Conservation (phyloP, 2,113 vertebrate species). For the Protobothrops flavoviridis region DNA sequence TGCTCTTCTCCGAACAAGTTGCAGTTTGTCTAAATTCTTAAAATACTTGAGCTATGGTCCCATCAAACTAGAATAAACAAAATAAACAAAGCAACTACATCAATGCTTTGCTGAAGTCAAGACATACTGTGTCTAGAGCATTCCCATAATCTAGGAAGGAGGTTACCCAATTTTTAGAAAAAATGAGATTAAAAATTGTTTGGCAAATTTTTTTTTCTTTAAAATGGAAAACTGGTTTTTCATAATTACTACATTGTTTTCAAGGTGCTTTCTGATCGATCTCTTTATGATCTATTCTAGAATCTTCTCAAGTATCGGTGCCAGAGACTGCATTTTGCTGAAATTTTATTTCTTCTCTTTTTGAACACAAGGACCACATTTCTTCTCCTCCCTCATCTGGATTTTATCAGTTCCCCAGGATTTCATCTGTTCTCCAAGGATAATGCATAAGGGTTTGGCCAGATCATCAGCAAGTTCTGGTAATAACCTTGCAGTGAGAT, state of each 20-base stretch:
- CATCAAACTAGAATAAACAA: neutral
- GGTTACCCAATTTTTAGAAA: neutral
- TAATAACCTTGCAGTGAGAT: neutral
- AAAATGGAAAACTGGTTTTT: neutral
- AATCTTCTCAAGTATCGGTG: neutral
- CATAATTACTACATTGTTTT: neutral
- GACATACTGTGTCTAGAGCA: neutral
- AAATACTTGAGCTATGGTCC: neutral
- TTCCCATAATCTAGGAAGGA: neutral
- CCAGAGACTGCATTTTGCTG: neutral
- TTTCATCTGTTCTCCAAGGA: neutral
- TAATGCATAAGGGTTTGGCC: neutral
- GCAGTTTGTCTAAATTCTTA: neutral
- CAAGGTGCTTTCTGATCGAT: neutral
- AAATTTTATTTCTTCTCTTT: neutral
- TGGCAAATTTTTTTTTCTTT: neutral
- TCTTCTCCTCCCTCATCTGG: neutral
- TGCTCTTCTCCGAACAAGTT: neutral
- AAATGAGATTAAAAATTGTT: neutral
- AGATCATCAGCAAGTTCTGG: neutral
- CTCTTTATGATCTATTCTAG: neutral
- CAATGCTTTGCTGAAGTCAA: neutral
- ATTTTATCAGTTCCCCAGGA: neutral
- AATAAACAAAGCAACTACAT: neutral
- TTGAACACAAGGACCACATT: neutral